These are phyloP conservation scores for Tipula unca DNA, from an alignment of 2,888 invertebrate species.

Conservation along the genomic window DNA sequence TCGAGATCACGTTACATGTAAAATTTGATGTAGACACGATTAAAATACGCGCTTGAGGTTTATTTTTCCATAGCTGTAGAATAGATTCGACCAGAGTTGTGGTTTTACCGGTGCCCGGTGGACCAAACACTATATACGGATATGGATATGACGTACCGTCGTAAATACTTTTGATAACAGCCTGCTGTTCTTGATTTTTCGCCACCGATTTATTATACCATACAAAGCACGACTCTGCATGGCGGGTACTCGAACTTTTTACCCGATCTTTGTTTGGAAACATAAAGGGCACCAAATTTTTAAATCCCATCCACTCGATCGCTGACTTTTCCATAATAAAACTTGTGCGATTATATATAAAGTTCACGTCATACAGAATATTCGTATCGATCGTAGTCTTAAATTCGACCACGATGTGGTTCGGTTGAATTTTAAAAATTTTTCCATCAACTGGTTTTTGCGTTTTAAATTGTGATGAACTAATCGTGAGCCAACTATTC, in stretches of 20 bases:
- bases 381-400: background rate
- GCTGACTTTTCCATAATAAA: background rate
- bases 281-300: background rate
- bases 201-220: constrained; percentile 38
- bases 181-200: constrained; percentile 51
- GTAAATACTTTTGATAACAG: constrained; percentile 59
- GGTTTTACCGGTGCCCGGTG: constrained; percentile 69
- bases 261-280: background rate
- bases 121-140: constrained; percentile 80
- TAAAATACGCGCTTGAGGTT: constrained; percentile 45
- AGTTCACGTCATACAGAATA: background rate
- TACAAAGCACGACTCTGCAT: background rate
- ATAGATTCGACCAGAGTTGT: constrained; percentile 62
- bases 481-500: background rate
- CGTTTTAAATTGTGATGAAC: background rate
- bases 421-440: background rate
- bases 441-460: background rate
- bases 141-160: constrained; percentile 51
- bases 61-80: constrained; percentile 46
- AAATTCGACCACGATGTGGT: background rate
- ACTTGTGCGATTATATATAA: background rate
- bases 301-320: background rate
- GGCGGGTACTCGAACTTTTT: background rate
- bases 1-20: constrained; percentile 59
- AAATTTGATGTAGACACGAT: constrained; percentile 63